Evolutionary conservation across 2,113 vertebrate species (phyloP).

Genomic region (Zosterops hypoxanthus): DNA sequence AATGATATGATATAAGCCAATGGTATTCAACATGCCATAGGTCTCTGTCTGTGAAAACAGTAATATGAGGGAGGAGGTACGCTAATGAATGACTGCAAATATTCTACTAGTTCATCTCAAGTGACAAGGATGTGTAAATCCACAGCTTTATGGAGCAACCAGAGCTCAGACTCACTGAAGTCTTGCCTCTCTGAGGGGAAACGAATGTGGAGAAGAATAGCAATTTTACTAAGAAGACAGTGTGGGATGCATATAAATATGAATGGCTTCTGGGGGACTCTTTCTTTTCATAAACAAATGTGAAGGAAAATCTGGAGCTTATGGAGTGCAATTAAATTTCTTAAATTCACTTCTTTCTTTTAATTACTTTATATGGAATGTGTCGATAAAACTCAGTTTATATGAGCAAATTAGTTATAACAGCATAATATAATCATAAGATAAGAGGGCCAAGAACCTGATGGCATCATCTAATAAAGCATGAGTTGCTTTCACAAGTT

Average conservation of each 20-base stretch:
- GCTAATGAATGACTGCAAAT: neutral
- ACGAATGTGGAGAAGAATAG: neutral
- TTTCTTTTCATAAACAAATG: neutral
- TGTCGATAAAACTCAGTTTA: neutral
- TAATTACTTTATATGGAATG: neutral
- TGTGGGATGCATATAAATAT: neutral
- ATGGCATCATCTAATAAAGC: neutral
- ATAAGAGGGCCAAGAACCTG: neutral
- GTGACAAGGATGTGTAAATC: neutral
- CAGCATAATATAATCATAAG: neutral
- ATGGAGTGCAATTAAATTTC: neutral
- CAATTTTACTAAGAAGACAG: neutral
- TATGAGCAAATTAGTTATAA: neutral
- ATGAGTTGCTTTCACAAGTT: neutral
- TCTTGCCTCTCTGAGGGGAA: neutral
- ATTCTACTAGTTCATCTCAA: neutral
- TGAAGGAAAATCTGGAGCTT: neutral
- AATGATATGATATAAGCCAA: rapidly evolving
- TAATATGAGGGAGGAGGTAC: neutral
- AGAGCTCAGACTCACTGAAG: neutral
- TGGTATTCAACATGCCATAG: neutral
- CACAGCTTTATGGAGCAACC: neutral
- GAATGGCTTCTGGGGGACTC: neutral
- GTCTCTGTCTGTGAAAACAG: neutral
- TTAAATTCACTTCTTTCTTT: neutral